Evolutionary conservation across 2,797 vertebrate species (phyloP).

Genomic region (Paratrypauchen microcephalus): DNA sequence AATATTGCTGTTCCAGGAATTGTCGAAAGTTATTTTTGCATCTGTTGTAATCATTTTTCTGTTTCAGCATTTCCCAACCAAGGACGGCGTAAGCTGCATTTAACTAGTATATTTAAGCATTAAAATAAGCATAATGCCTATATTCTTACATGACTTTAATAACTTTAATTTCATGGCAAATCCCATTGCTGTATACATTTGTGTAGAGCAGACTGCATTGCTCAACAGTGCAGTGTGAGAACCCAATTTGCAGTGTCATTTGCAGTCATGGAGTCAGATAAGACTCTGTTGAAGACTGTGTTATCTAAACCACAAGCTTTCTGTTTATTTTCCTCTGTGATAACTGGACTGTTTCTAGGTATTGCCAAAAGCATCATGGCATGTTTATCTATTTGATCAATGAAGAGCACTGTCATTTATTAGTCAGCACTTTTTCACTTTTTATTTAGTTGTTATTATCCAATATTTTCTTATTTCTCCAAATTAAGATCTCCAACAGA

Average conservation of each 20-base stretch:
- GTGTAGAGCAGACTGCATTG: background rate
- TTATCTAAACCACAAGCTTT: conserved; percentile 42
- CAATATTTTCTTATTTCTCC: background rate
- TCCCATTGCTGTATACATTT: too few relatives aligned
- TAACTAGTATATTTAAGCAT: background rate
- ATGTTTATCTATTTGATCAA: conserved; percentile 3
- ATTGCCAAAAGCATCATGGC: conserved; percentile 41
- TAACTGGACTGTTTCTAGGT: conserved; percentile 46
- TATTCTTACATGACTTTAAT: background rate
- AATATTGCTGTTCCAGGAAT: background rate
- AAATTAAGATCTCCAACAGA: background rate
- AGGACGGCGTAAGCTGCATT: background rate
- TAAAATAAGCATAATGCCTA: background rate
- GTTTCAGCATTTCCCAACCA: too few relatives aligned
- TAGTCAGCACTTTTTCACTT: background rate
- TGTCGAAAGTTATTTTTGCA: background rate
- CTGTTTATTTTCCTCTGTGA: conserved; percentile 21
- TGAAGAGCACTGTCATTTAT: conserved; percentile 3
- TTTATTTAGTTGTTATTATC: background rate
- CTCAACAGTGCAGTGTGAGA: too few relatives aligned
- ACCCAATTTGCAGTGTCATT: too few relatives aligned
- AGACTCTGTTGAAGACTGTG: background rate
- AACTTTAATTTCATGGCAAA: background rate
- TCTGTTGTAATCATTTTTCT: background rate
- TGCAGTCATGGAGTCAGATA: conserved; percentile 15